phyloP scores from a whole-genome alignment of 2,797 vertebrate species.

The Chelidonichthys spinosus region DNA sequence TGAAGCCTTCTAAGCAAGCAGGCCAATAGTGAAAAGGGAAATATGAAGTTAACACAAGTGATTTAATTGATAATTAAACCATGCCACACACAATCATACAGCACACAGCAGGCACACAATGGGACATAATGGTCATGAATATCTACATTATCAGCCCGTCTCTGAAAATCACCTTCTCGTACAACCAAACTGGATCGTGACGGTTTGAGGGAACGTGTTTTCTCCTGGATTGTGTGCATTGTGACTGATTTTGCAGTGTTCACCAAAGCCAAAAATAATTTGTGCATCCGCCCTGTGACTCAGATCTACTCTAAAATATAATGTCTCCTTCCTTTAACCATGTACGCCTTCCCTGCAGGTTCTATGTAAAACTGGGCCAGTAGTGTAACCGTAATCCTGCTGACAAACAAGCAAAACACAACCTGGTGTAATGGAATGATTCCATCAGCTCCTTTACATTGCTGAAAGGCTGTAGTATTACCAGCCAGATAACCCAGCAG shows the following conservation, averaged over 20 bases:
- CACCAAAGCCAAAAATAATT: background rate
- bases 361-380: background rate
- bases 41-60: background rate
- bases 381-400: background rate
- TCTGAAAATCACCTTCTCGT: too few species aligned
- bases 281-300: background rate
- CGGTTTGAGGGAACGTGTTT: too few species aligned
- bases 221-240: too few species aligned
- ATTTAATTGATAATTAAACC: background rate
- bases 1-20: background rate
- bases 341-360: too few species aligned
- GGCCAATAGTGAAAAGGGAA: background rate
- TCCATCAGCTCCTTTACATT: background rate
- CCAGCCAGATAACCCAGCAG: background rate
- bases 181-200: too few species aligned
- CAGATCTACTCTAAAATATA: background rate
- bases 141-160: background rate
- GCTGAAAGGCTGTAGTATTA: conserved; percentile 11
- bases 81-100: background rate
- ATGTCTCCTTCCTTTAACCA: too few species aligned
- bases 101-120: background rate
- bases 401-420: background rate
- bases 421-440: background rate
- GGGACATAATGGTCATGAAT: background rate
- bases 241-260: background rate